A percentile compares a stretch with the other conserved stretches of the same genome.
phyloP scores from a whole-genome alignment of 2,888 invertebrate species.

The Acleris literana region DNA sequence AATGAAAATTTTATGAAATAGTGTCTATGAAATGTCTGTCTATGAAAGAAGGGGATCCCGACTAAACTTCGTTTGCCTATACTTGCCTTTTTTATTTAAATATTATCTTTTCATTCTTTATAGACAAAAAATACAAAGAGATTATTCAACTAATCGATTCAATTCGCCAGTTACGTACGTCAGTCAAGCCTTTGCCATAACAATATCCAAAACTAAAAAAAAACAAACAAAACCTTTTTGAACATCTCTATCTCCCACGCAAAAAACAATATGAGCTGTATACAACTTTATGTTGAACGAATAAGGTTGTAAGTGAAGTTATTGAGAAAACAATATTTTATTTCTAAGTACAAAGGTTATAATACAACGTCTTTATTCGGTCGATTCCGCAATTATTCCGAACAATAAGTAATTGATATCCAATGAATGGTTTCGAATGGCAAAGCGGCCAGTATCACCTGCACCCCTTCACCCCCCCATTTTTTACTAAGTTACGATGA shows the following conservation, averaged over 20 bases:
- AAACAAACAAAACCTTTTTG: constrained; percentile 34
- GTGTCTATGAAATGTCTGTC: too few relatives aligned
- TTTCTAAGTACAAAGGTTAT: constrained; percentile 54
- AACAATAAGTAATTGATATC: constrained; percentile 78
- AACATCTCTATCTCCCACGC: constrained; percentile 42
- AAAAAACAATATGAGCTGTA: constrained; percentile 36
- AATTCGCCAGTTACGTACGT: constrained; percentile 33
- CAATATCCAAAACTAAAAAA: constrained; percentile 23
- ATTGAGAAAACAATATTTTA: constrained; percentile 42
- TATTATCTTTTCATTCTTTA: neutral
- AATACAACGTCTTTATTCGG: constrained; percentile 63
- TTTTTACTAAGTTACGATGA: constrained; percentile 17
- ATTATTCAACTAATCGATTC: constrained; percentile 17
- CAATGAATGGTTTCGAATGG: constrained; percentile 67
- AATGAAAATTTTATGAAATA: too few relatives aligned
- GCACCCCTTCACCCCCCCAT: constrained; percentile 40
- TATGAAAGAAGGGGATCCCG: too few relatives aligned
- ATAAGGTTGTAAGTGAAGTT: constrained; percentile 30
- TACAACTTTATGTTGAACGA: neutral
- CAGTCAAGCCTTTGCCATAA: constrained; percentile 34
- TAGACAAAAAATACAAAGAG: neutral
- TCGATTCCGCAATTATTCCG: constrained; percentile 63
- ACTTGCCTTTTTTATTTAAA: neutral
- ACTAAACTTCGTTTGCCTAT: too few relatives aligned
- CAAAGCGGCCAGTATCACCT: constrained; percentile 46